phyloP scores from a whole-genome alignment of 2,797 vertebrate genomes.

The Perodicticus potto region DNA sequence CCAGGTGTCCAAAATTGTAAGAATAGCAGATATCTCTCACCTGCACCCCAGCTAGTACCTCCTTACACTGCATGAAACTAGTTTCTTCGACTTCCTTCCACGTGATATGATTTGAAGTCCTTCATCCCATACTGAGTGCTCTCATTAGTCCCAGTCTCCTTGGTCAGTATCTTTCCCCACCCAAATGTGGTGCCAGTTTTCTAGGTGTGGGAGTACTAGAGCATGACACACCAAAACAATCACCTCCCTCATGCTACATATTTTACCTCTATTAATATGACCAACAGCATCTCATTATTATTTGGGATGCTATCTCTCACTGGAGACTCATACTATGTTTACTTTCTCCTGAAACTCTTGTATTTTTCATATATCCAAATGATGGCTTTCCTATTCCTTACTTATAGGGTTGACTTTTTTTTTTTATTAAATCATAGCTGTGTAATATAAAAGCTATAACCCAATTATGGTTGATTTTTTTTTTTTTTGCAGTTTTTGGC shows the following conservation, averaged over 20 bases:
- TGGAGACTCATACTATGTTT: not conserved
- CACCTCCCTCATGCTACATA: not conserved
- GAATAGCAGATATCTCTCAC: not conserved
- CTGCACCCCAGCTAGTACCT: not conserved
- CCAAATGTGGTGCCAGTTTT: not conserved
- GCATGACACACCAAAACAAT: rapidly evolving
- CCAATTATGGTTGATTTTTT: no score
- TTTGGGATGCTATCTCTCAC: not conserved
- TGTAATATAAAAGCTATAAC: no score
- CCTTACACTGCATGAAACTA: no score
- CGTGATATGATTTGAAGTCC: not conserved
- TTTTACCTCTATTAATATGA: not conserved
- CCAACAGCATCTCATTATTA: not conserved
- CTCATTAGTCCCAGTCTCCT: not conserved
- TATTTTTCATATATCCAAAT: not conserved
- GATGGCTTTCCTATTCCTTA: not conserved
- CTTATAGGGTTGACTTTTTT: not conserved
- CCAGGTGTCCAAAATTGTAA: no score
- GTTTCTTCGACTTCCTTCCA: not conserved
- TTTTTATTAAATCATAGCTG: not conserved
- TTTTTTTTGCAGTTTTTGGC: no score
- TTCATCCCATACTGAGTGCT: not conserved
- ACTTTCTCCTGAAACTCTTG: not conserved
- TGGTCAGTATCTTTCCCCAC: not conserved
- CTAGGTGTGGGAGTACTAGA: not conserved